phyloP scores from a whole-genome alignment of 2,888 invertebrate species.

The Lampropteryx suffumata region DNA sequence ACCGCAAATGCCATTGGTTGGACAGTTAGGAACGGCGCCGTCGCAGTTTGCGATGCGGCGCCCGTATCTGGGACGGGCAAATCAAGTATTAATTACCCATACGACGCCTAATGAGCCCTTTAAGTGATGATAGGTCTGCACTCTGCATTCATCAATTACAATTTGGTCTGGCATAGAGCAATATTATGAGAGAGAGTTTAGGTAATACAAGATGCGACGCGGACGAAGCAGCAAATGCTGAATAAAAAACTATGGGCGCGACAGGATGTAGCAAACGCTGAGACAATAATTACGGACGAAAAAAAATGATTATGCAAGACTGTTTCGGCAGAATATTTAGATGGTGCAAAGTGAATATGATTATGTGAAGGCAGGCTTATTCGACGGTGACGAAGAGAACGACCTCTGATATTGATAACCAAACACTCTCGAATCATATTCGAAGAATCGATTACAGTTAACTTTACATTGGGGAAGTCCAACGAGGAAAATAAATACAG shows the following conservation, averaged over 20 bases:
- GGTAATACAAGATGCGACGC: constrained; percentile 3
- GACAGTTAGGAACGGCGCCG: constrained; percentile 79
- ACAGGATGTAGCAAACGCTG: constrained; percentile 17
- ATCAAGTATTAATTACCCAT: constrained; percentile 75
- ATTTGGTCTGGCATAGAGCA: constrained; percentile 14
- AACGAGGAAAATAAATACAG: constrained; percentile 55
- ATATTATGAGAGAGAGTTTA: not conserved
- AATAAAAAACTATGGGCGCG: not conserved
- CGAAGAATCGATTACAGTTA: constrained; percentile 71
- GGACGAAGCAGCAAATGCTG: too few species aligned
- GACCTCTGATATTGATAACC: constrained; percentile 56
- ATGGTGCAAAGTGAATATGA: constrained; percentile 6
- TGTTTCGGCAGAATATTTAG: constrained; percentile 7
- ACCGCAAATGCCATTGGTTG: constrained; percentile 64
- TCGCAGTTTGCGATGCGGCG: constrained; percentile 70
- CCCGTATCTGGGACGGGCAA: constrained; percentile 76
- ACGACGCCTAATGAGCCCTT: constrained; percentile 62
- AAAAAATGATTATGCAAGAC: constrained; percentile 7
- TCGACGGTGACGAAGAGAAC: constrained; percentile 40
- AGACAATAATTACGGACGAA: not conserved
- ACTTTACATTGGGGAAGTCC: constrained; percentile 55
- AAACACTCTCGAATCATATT: constrained; percentile 58
- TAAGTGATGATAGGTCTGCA: constrained; percentile 45
- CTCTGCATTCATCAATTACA: constrained; percentile 36
- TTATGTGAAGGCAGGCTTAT: constrained; percentile 19